A percentile compares a stretch with the other conserved stretches of the same genome.
Evolutionary conservation across 2,797 vertebrate species (phyloP).

Genomic region (Tinamus major): DNA sequence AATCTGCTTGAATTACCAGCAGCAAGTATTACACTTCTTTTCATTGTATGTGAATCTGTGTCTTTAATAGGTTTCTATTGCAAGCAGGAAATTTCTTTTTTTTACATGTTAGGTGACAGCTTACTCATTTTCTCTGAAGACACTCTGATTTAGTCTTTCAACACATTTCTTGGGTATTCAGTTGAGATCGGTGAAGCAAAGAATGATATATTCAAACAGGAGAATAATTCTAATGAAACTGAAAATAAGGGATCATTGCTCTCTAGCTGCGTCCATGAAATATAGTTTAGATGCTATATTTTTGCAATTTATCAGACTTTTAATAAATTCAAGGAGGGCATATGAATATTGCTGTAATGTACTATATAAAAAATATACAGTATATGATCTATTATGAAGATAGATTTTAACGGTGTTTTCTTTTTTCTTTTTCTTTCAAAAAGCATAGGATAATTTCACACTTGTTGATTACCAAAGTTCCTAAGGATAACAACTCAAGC

Average conservation of each 20-base stretch:
- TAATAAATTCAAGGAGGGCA: slow-evolving; percentile 3
- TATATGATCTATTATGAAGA: background rate
- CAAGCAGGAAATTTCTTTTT: background rate
- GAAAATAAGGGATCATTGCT: slow-evolving; percentile 49
- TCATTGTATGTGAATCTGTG: background rate
- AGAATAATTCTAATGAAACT: slow-evolving; percentile 48
- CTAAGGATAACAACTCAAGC: background rate
- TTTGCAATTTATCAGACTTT: slow-evolving; percentile 32
- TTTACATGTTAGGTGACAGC: background rate
- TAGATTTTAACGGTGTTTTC: background rate
- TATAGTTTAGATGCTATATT: background rate
- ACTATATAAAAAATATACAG: background rate
- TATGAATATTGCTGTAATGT: background rate
- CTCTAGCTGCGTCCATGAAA: background rate
- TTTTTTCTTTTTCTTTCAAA: background rate
- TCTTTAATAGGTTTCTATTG: slow-evolving; percentile 48
- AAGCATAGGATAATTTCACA: background rate
- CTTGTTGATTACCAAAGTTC: background rate
- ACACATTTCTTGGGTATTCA: background rate
- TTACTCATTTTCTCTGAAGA: slow-evolving; percentile 26
- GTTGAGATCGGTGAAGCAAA: slow-evolving; percentile 41
- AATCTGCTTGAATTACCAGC: slow-evolving; percentile 30
- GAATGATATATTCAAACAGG: slow-evolving; percentile 32
- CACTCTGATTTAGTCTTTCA: slow-evolving; percentile 1
- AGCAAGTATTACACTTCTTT: slow-evolving; percentile 20